These are phyloP conservation scores for Lasioglossum baleicum DNA, from an alignment of 1,140 invertebrate genomes.

Conservation along the genomic window DNA sequence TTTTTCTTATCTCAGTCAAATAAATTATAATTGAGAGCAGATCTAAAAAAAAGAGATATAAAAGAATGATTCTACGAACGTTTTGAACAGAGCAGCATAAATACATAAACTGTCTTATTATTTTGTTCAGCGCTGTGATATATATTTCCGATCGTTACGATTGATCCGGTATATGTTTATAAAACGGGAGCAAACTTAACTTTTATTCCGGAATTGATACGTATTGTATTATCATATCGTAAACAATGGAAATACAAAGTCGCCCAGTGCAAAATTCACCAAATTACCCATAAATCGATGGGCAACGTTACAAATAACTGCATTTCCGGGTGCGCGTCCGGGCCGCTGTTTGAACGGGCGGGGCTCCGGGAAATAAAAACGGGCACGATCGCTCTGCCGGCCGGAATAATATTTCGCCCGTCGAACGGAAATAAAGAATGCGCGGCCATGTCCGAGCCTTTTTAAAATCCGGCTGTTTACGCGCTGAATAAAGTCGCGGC, in stretches of 20 bases:
- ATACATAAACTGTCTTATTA: too few relatives aligned
- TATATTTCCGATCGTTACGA: too few relatives aligned
- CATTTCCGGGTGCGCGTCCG: background rate
- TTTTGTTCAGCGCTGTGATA: too few relatives aligned
- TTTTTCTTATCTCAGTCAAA: too few relatives aligned
- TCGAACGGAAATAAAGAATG: slow-evolving; percentile 14
- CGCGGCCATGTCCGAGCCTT: background rate
- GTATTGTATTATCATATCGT: slow-evolving; percentile 14
- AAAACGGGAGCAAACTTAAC: too few relatives aligned
- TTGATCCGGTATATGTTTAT: too few relatives aligned
- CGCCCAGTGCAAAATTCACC: slow-evolving; percentile 1
- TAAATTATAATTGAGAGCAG: too few relatives aligned
- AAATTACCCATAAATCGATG: slow-evolving; percentile 21
- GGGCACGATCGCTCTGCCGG: background rate
- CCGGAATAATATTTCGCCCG: slow-evolving; percentile 20
- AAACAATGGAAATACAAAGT: slow-evolving; percentile 22
- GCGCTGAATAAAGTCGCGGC: slow-evolving; percentile 27
- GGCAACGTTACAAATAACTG: background rate
- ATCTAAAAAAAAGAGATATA: too few relatives aligned
- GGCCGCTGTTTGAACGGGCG: background rate
- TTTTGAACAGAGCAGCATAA: too few relatives aligned
- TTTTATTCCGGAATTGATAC: background rate
- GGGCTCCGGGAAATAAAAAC: slow-evolving; percentile 5
- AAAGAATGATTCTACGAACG: too few relatives aligned
- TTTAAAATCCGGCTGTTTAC: slow-evolving; percentile 35